phyloP scores from a whole-genome alignment of 2,797 vertebrate species.

The Myripristis murdjan region DNA sequence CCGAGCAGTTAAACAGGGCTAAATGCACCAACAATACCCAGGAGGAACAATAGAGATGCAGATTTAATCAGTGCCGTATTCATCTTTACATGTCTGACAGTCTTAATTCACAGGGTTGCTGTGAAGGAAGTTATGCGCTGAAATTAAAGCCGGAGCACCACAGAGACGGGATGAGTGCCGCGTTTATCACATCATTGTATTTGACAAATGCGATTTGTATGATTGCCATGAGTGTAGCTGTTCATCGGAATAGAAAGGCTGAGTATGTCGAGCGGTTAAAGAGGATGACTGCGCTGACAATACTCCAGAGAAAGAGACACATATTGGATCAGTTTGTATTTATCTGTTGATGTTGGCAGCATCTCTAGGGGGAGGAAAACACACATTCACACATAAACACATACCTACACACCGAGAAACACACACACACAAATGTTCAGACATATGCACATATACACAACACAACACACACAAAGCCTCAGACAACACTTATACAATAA shows the following conservation, averaged over 20 bases:
- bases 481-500: constrained; percentile 2
- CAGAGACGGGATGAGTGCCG: constrained; percentile 23
- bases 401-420: too few relatives aligned
- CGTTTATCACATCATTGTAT: constrained; percentile 39
- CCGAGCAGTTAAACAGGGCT: constrained; percentile 23
- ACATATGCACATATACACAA: constrained; percentile 6
- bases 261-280: constrained; percentile 56
- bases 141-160: constrained; percentile 49
- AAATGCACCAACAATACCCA: constrained; percentile 45
- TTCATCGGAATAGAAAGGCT: constrained; percentile 44
- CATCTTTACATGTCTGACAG: constrained; percentile 49
- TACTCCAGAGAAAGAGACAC: constrained; percentile 58
- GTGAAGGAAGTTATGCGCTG: constrained; percentile 39
- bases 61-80: constrained; percentile 46
- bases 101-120: constrained; percentile 52
- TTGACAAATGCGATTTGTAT: constrained; percentile 61
- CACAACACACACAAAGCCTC: not conserved
- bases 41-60: constrained; percentile 42
- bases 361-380: constrained; percentile 39
- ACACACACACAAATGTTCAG: not conserved
- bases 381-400: constrained; percentile 23
- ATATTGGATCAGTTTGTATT: constrained; percentile 53
- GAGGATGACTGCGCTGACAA: constrained; percentile 57
- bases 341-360: constrained; percentile 47
- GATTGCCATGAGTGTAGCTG: not conserved